phyloP scores from a whole-genome alignment of 1,140 invertebrate species.

The Magallana gigas region DNA sequence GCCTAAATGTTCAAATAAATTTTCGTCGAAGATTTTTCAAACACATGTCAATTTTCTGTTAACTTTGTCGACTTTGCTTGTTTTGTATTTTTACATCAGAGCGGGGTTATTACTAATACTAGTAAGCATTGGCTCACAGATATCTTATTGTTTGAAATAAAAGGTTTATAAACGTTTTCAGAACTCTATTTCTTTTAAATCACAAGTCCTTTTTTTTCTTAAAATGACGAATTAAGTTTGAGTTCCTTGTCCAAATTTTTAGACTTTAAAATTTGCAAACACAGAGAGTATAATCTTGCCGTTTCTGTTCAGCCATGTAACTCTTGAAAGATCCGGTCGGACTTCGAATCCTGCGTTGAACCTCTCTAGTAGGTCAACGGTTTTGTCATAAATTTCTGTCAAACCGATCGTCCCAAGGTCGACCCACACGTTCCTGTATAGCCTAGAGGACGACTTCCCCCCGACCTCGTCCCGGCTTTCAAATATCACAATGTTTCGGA shows the following conservation, averaged over 20 bases:
- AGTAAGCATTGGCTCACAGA: no score
- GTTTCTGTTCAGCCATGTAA: background rate
- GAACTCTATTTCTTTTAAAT: no score
- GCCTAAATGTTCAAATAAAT: no score
- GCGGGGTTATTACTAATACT: no score
- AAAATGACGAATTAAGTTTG: no score
- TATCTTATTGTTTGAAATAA: no score
- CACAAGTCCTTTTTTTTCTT: no score
- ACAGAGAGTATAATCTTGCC: background rate
- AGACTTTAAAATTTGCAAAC: background rate
- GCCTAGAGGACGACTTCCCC: background rate
- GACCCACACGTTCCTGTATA: background rate
- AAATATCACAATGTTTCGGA: slow-evolving; percentile 41
- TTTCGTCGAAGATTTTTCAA: no score
- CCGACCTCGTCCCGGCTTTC: slow-evolving; percentile 23
- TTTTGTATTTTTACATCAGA: no score
- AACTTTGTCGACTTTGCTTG: no score
- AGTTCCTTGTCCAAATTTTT: background rate
- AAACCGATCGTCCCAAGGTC: background rate
- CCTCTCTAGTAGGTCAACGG: background rate
- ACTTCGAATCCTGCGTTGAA: background rate
- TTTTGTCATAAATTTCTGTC: background rate
- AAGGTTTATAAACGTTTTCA: no score
- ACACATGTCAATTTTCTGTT: no score
- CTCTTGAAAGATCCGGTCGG: background rate